Conservation (phyloP, 2,113 vertebrate genomes). For the Circaetus gallicus region DNA sequence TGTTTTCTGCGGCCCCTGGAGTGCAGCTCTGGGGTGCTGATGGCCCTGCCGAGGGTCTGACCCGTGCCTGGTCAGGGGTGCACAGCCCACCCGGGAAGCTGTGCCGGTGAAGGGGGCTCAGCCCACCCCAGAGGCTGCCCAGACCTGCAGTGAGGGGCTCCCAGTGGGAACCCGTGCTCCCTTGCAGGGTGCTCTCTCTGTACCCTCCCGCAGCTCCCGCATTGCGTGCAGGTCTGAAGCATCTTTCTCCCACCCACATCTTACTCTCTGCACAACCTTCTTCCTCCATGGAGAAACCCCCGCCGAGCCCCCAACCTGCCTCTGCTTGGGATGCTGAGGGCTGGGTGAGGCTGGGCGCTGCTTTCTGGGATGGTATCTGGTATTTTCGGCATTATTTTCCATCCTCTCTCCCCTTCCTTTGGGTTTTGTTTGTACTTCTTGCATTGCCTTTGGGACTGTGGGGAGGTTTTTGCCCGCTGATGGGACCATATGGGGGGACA, state of each 20-base stretch:
- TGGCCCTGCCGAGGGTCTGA: background rate
- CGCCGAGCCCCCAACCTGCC: fast-evolving
- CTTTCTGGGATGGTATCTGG: background rate
- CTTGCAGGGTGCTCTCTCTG: background rate
- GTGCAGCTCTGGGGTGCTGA: background rate
- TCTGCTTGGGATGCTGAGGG: background rate
- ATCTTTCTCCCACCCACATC: background rate
- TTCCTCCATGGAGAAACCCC: background rate
- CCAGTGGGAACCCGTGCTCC: background rate
- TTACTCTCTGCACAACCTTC: background rate
- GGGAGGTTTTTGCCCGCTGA: background rate
- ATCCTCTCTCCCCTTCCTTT: background rate
- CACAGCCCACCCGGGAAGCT: background rate
- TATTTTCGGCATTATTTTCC: background rate
- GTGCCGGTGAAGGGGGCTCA: background rate
- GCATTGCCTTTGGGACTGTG: background rate
- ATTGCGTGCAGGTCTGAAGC: fast-evolving
- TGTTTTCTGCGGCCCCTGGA: background rate
- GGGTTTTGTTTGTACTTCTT: background rate
- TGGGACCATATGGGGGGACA: background rate
- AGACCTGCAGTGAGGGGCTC: background rate
- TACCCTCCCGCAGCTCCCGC: fast-evolving
- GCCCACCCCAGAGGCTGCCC: background rate
- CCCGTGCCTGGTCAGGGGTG: fast-evolving
- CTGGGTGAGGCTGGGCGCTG: background rate